Evolutionary conservation across 2,888 invertebrate species (phyloP).

Genomic region (Biston betularia): DNA sequence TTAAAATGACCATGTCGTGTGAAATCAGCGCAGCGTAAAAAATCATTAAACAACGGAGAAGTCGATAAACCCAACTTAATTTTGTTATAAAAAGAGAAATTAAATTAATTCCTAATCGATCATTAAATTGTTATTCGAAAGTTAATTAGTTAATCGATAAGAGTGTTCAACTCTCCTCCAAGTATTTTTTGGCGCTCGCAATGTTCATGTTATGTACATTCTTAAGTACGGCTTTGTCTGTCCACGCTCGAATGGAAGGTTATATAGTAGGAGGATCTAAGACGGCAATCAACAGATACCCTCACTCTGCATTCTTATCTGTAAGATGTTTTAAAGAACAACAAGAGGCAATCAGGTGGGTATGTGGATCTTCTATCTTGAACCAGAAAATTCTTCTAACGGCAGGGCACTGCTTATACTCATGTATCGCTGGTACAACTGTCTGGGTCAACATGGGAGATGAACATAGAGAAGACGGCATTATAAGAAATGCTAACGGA

Average conservation of each 20-base stretch:
- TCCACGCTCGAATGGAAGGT: conserved; percentile 35
- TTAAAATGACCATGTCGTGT: no score
- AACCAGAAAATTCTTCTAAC: conserved; percentile 22
- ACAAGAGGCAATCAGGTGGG: conserved; percentile 14
- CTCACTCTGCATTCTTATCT: conserved; percentile 47
- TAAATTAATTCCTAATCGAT: no score
- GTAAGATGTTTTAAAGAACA: conserved; percentile 29
- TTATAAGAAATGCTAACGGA: not conserved
- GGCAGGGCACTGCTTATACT: conserved; percentile 29
- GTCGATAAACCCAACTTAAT: no score
- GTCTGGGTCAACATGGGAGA: not conserved
- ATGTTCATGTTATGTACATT: conserved; percentile 10
- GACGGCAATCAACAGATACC: conserved; percentile 39
- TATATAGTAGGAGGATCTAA: conserved; percentile 45
- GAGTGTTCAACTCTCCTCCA: not conserved
- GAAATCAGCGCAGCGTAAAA: no score
- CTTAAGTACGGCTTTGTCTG: not conserved
- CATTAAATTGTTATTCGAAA: no score
- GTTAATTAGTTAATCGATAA: not conserved
- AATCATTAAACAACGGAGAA: no score
- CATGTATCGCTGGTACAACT: not conserved
- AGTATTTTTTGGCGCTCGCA: no score
- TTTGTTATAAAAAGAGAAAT: no score
- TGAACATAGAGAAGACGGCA: not conserved
- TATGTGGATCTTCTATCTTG: conserved; percentile 47